phyloP scores from a whole-genome alignment of 2,888 invertebrate species.

The Oscheius sp. region DNA sequence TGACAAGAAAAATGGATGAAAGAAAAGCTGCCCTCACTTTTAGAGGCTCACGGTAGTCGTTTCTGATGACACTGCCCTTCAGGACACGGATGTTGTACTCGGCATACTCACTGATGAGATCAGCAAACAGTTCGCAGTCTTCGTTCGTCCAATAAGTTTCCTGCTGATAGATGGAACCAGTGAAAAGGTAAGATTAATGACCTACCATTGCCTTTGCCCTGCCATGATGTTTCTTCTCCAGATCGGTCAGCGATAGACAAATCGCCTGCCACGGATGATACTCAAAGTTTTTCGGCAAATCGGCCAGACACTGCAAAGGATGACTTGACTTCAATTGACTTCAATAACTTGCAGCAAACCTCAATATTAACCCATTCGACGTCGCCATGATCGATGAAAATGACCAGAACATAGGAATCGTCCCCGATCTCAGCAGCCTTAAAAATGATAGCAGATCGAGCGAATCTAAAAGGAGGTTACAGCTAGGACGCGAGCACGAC shows the following conservation, averaged over 20 bases:
- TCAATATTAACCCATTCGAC: slow-evolving; percentile 34
- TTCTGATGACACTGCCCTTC: slow-evolving; percentile 15
- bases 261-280: slow-evolving; percentile 57
- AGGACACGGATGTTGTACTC: slow-evolving; percentile 12
- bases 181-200: neutral
- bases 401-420: slow-evolving; percentile 35
- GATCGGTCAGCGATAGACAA: slow-evolving; percentile 42
- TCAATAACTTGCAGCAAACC: slow-evolving; percentile 14
- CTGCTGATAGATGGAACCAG: neutral
- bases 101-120: slow-evolving; percentile 7
- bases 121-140: slow-evolving; percentile 21
- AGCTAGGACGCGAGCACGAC: slow-evolving; percentile 43
- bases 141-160: slow-evolving; percentile 19
- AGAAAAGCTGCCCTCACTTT: slow-evolving; percentile 3
- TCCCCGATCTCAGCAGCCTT: slow-evolving; percentile 31
- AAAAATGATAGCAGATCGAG: slow-evolving; percentile 24
- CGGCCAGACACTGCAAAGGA: slow-evolving; percentile 37
- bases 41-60: slow-evolving; percentile 36
- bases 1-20: neutral
- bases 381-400: slow-evolving; percentile 54
- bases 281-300: slow-evolving; percentile 40
- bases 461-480: slow-evolving; percentile 28
- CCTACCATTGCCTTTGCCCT: neutral
- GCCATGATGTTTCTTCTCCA: slow-evolving; percentile 6
- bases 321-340: neutral